phyloP scores from a whole-genome alignment of 2,888 invertebrate genomes.

The Cerceris rybyensis region DNA sequence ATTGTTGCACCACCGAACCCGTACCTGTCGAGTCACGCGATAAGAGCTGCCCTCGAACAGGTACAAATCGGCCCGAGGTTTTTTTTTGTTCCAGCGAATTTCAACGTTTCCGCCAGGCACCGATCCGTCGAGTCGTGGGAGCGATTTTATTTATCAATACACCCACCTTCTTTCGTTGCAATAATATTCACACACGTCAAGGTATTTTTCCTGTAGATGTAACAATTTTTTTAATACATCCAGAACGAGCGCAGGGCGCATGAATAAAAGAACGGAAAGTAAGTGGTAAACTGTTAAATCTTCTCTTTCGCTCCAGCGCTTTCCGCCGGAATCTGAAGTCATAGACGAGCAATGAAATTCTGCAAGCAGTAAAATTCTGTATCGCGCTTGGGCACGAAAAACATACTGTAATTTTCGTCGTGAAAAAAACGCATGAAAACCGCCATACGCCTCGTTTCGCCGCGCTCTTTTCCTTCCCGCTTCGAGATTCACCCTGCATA shows the following conservation, averaged over 20 bases:
- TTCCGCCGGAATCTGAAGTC: neutral
- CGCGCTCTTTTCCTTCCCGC: neutral
- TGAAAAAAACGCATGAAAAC: neutral
- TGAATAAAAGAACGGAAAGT: neutral
- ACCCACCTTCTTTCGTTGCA: too few species aligned
- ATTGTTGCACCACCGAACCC: conserved; percentile 48
- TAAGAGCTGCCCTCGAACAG: conserved; percentile 44
- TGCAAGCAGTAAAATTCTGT: neutral
- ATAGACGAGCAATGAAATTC: neutral
- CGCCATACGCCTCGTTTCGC: neutral
- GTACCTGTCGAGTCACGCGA: conserved; percentile 40
- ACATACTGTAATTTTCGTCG: neutral
- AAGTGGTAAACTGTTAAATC: neutral
- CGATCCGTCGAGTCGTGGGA: neutral
- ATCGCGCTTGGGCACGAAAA: neutral
- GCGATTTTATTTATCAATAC: neutral
- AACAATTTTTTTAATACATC: neutral
- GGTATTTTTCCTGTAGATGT: too few species aligned
- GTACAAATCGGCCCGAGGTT: conserved; percentile 27
- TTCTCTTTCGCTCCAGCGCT: neutral
- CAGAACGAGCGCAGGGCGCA: neutral
- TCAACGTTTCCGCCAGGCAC: neutral
- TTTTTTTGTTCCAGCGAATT: neutral
- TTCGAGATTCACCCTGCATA: neutral
- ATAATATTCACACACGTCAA: too few species aligned